Evolutionary conservation across 2,888 invertebrate species (phyloP), one percentile per base, ranked within the genome.

Genomic region (Stenchaetothrips biformis): DNA sequence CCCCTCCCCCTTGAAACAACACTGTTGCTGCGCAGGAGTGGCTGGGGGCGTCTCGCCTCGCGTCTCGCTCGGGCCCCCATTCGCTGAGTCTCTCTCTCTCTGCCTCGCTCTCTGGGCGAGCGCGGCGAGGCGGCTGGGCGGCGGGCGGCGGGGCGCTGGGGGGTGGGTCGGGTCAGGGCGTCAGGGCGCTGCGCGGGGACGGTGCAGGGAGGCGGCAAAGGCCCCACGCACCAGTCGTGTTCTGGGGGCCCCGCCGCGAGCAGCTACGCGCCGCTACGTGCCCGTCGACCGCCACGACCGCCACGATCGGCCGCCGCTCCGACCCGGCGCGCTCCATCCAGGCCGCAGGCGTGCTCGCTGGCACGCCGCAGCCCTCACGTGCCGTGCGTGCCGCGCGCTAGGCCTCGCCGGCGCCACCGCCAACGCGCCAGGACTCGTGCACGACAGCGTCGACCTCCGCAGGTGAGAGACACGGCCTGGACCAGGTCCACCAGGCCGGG

Each of bases 21-120:
- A 74, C 67, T 74, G 67, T 74, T 74, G 67, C 67, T 74, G 67
- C 67, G 25, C 67, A 16, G 13, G 59, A 59, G 59, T 59, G 18
- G 59, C 67, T 21, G 21, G 67, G 67, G 1, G 11, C 25, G 8
- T 11, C 67, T n/a, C 67, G 21, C 21, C 67, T 21, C 67, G 11
- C 67, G 37, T 37, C 37, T 37, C 37, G 37, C 37, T 37, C 37
- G 37, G 25, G 21, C 25, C 21, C 67, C 67, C 67, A 74, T 25
- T 74, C 25, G 21, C 67, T 25, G 25, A 74, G 67, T 74, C 67
- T 25, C 21, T 11, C 25, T 74, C 21, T 21, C 67, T 74, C 21
- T 74, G 7, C 25, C 25, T 7, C 25, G 21, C 25, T 25, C 67
- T 74, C 25, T 67, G 6, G 53, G 53, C 18, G 53, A 18, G 53